Percentiles rank a stretch among this genome's conserved stretches.
These are phyloP conservation scores for Labeo rohita DNA, from an alignment of 2,113 vertebrate species.

Conservation along the genomic window DNA sequence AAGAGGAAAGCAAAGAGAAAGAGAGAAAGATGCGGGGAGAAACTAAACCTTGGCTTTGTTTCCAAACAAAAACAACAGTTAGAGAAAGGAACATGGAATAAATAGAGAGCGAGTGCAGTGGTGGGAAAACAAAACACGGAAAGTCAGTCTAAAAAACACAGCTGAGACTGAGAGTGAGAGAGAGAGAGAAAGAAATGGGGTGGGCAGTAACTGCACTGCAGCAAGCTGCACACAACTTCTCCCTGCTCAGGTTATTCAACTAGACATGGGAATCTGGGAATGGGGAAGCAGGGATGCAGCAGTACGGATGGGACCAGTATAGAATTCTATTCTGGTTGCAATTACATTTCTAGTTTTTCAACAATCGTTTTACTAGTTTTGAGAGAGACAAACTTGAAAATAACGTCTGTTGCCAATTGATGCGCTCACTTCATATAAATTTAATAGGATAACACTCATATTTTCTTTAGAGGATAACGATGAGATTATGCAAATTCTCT, in stretches of 20 bases:
- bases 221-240: slow-evolving; percentile 35
- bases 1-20: slow-evolving; percentile 2
- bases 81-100: slow-evolving; percentile 21
- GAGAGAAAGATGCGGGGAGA: slow-evolving; percentile 37
- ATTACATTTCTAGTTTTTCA: not conserved
- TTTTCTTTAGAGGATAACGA: not conserved
- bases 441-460: not conserved
- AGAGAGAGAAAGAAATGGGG: slow-evolving; percentile 10
- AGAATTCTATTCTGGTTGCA: not conserved
- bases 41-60: slow-evolving; percentile 52
- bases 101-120: not conserved
- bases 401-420: not conserved
- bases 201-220: slow-evolving; percentile 54
- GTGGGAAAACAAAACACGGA: slow-evolving; percentile 25
- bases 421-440: not conserved
- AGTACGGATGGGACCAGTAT: not conserved
- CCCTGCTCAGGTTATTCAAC: slow-evolving; percentile 24
- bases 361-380: not conserved
- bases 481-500: not conserved
- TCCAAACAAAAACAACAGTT: slow-evolving; percentile 59
- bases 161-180: slow-evolving; percentile 15
- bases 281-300: not conserved
- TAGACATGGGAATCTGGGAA: slow-evolving; percentile 22
- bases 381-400: not conserved
- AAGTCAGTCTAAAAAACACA: not conserved